Evolutionary conservation across 2,797 vertebrate genomes (phyloP).

Genomic region (Hypotaenidia philippensis): DNA sequence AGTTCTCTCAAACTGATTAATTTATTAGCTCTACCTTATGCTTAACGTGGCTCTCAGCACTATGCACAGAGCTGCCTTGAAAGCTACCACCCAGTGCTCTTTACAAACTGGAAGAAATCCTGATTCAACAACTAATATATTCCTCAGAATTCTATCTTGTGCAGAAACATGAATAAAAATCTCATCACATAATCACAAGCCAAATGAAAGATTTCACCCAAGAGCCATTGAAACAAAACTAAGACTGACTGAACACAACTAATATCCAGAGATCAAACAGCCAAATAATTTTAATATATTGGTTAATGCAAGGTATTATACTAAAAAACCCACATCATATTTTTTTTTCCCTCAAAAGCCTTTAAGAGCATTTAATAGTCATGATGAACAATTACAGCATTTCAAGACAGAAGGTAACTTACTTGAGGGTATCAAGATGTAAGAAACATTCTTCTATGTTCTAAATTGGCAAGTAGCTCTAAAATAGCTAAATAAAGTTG

Average conservation of each 20-base stretch:
- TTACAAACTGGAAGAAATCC: background rate
- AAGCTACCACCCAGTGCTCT: background rate
- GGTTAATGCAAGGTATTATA: background rate
- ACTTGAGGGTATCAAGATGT: background rate
- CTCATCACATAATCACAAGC: background rate
- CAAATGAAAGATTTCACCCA: background rate
- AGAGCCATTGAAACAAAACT: background rate
- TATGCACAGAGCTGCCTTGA: background rate
- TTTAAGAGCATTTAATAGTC: background rate
- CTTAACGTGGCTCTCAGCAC: background rate
- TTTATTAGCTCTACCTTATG: background rate
- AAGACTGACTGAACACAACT: background rate
- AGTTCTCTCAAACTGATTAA: background rate
- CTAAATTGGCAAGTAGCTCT: background rate
- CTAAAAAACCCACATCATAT: background rate
- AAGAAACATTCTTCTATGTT: background rate
- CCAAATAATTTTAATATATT: background rate
- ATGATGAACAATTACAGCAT: background rate
- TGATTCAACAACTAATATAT: background rate
- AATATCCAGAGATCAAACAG: background rate
- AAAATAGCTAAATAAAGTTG: background rate
- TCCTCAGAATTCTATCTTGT: background rate
- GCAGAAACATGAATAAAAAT: background rate
- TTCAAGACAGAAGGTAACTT: background rate
- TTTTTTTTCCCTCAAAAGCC: background rate